Base-by-base conservation (phyloP, 2,797 vertebrate species). In the Aphelocoma californica region DNA sequence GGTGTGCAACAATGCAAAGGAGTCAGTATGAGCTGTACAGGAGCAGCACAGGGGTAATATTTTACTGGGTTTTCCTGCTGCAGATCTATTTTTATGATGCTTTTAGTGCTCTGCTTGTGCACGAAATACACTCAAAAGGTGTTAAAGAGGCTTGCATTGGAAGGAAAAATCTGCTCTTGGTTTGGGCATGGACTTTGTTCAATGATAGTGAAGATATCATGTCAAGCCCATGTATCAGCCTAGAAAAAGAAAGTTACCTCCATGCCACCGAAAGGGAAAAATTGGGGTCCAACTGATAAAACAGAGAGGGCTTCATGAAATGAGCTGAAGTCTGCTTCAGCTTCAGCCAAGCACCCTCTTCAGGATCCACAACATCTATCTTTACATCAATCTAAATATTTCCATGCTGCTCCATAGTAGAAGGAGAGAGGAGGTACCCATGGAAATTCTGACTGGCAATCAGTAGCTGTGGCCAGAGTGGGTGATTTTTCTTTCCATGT, bases 401-500 rank as follows among this genome's bases (percentile, higher is more conserved):
- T 29, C 28, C 34, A 5, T 12, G 5, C 5, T 81, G 31, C 18
- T 29, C 24, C 42, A 7, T 1, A 69, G 34, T 7, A 54, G 26
- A 9, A 80, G 20, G 56, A 81, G 12, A 29, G 29, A 78, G 38
- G 38, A 56, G 12, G 32, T 34, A 4, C 18, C 28, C 8, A 1
- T 34, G 57, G 45, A 60, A 82, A 50, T 7, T 42, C 32, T 65
- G 42, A 77, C 14, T 28, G 18, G 18, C 3, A 14, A 25, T 34
- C 15, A 7, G 29, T 5, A 10, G 34, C 40, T 40, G 29, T 61
- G 18, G 38, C 10, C 2, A 2, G 31, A 54, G 14, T 34, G 12
- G 60, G 17, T 0, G 1, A 56, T 66, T 78, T 51, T 81, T 47
- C 17, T 5, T 16, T 69, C 12, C 2, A 0, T 5, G 9, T 36